Base-by-base conservation (phyloP, 2,888 invertebrate species). In the Tenthredo livida region DNA sequence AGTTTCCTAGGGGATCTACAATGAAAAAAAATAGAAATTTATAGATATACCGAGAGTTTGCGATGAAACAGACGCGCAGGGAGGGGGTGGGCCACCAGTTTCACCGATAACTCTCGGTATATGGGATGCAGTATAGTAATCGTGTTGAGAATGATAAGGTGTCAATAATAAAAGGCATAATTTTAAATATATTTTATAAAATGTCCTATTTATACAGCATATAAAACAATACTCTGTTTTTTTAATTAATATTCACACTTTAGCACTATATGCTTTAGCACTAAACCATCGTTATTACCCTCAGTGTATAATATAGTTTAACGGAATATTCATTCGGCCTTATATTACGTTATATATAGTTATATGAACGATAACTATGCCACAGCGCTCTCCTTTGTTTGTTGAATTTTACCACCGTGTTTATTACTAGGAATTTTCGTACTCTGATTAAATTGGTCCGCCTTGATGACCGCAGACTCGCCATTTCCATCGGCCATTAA, bases 181-280 rank as follows among this genome's bases (percentile, higher is more conserved):
- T 92, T 92, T 93, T 90, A 92, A 92, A 92, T 92, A 92, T 93
- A 93, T 93, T 93, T 93, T 93, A 93, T 92, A 93, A 93, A 93
- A 93, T 90, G 89, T 92, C 89, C 92, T 93, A 92, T 93, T 92
- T 93, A 92, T 93, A 93, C 93, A 93, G 93, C 92, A 93, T 93
- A 93, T 93, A 93, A 93, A 93, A 93, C 93, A 93, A 93, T 93
- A 93, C 92, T 93, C 93, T 93, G 91, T 92, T 91, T 93, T 83
- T 70, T 67, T 83, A 25, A 61, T 80, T 83, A 58, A 80, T 91
- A 93, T 93, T 93, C 93, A 93, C 93, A 93, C 92, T 90, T 92
- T 90, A 92, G 91, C 92, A 90, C 92, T 93, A 93, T 90, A 91
- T 88, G 91, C 91, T 92, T 91, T 91, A 91, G 90, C 91, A 90